These are phyloP conservation scores for Catostylus mosaicus DNA, from an alignment of 30 jellyfish, hydroid and myxozoan species.

Conservation along the genomic window DNA sequence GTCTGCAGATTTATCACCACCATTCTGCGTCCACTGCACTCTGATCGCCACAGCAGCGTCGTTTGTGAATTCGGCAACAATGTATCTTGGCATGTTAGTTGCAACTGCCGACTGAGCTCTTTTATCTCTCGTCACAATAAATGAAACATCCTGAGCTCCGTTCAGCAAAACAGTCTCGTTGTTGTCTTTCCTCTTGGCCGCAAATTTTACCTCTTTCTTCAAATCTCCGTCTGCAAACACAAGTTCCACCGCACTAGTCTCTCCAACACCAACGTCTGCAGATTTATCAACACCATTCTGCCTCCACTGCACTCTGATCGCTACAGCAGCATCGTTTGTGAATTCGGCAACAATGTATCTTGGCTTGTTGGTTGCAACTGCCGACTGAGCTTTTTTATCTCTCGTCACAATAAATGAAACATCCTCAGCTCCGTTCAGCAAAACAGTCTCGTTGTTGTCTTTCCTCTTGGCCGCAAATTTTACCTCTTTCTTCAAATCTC, in stretches of 20 bases:
- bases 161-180: constrained; percentile 12
- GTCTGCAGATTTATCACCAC: constrained; percentile 1
- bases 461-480: constrained; percentile 36
- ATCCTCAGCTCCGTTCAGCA: constrained; percentile 8
- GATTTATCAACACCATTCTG: constrained; percentile 13
- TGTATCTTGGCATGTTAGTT: constrained; percentile 6
- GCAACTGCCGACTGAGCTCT: constrained; percentile 12
- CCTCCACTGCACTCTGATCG: not conserved
- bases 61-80: constrained; percentile 17
- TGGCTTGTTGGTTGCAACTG: not conserved
- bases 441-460: not conserved
- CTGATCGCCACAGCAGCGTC: constrained; percentile 13
- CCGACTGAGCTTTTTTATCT: constrained; percentile 6
- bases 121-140: constrained; percentile 1
- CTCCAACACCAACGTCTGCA: constrained; percentile 1
- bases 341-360: constrained; percentile 8
- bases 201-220: constrained; percentile 10
- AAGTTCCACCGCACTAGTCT: not conserved
- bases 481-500: constrained; percentile 4
- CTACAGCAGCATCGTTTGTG: not conserved
- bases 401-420: constrained; percentile 1
- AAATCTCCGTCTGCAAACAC: constrained; percentile 12
- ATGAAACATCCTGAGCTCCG: constrained; percentile 1
- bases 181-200: constrained; percentile 26
- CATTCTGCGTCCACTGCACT: constrained; percentile 11